Conservation (phyloP, 2,113 vertebrate species). For the Gadus chalcogrammus region DNA sequence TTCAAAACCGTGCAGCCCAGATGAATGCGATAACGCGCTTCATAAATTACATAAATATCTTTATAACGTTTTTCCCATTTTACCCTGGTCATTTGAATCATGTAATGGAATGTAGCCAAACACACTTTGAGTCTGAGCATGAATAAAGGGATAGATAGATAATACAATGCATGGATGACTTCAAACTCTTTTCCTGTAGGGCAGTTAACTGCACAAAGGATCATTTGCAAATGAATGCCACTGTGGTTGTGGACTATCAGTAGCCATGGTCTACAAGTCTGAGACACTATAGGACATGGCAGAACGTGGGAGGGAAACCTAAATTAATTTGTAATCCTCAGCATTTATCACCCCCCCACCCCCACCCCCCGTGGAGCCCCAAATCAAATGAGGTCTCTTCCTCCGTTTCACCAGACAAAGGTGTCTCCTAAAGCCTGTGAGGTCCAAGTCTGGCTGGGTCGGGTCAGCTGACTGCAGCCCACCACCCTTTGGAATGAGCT, state of each 20-base stretch:
- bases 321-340: conserved; percentile 94
- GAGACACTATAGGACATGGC: too few relatives aligned
- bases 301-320: conserved; percentile 59
- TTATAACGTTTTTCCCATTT: too few relatives aligned
- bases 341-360: conserved; percentile 88
- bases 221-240: too few relatives aligned
- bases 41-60: too few relatives aligned
- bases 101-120: too few relatives aligned
- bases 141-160: conserved; percentile 57
- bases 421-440: conserved; percentile 51
- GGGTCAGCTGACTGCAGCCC: conserved; percentile 61
- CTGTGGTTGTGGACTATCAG: too few relatives aligned
- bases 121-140: too few relatives aligned
- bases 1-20: conserved; percentile 16
- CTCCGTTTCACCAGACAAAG: conserved; percentile 56
- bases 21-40: neutral
- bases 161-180: conserved; percentile 1
- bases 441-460: conserved; percentile 66
- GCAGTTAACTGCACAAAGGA: too few relatives aligned
- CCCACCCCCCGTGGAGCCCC: conserved; percentile 78
- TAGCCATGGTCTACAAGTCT: too few relatives aligned
- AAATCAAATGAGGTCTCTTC: conserved; percentile 69
- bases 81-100: too few relatives aligned
- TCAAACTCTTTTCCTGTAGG: too few relatives aligned
- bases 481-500: conserved; percentile 52